Conservation (phyloP, 2,888 invertebrate genomes). For the Hydropsyche betteni region DNA sequence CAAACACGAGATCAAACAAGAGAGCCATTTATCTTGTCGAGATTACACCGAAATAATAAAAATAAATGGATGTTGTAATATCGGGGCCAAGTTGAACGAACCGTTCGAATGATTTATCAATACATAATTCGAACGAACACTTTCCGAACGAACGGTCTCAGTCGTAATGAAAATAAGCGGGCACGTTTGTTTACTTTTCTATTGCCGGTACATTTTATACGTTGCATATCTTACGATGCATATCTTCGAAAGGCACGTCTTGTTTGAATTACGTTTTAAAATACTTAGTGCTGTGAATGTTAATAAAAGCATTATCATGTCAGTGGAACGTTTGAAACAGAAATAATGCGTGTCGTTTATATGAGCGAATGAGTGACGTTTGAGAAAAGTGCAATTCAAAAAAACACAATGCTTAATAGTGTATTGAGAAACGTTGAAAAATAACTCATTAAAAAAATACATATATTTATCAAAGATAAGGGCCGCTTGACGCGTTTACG, state of each 20-base stretch:
- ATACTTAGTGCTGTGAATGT: no score
- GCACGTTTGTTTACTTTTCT: slow-evolving; percentile 3
- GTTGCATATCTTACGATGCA: not conserved
- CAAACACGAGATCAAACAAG: no score
- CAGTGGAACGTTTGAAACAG: no score
- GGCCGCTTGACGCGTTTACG: not conserved
- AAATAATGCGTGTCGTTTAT: no score
- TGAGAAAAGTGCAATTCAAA: no score
- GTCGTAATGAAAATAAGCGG: not conserved
- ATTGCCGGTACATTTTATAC: not conserved
- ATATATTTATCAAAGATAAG: slow-evolving; percentile 12
- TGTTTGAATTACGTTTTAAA: no score
- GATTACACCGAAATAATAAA: slow-evolving; percentile 29
- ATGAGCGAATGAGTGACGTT: no score
- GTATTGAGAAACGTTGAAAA: no score
- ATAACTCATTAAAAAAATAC: not conserved
- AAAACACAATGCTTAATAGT: no score
- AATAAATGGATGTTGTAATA: slow-evolving; percentile 28
- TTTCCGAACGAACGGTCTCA: not conserved
- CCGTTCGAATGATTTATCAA: slow-evolving; percentile 30
- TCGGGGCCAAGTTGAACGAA: slow-evolving; percentile 32
- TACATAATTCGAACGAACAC: slow-evolving; percentile 24
- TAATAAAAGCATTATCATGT: no score
- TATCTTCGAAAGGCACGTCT: no score
- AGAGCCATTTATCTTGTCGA: slow-evolving; percentile 17